Conservation (phyloP, 2,797 vertebrate species). For the Phalanger gymnotis region DNA sequence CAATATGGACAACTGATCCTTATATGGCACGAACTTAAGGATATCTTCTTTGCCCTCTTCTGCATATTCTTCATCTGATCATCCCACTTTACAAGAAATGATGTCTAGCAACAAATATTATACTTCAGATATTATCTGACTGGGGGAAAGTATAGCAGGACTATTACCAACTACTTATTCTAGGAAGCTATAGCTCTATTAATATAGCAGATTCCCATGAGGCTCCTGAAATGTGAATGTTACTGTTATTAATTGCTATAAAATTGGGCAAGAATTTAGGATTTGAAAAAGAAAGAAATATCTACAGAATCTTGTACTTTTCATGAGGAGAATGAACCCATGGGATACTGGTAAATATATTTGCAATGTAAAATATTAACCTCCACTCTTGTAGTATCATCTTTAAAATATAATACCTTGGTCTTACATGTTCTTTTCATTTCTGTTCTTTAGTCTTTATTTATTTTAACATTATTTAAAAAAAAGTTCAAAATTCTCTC, state of each 20-base stretch:
- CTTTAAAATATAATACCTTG: constrained; percentile 45
- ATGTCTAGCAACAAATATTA: not conserved
- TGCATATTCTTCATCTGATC: not conserved
- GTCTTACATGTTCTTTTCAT: constrained; percentile 48
- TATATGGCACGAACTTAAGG: not conserved
- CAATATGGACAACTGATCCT: not conserved
- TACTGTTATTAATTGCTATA: not conserved
- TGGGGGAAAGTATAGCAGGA: not conserved
- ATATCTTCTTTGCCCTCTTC: not conserved
- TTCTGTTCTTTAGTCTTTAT: not conserved
- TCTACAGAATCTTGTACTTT: not conserved
- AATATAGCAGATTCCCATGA: not conserved
- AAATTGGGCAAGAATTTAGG: not conserved
- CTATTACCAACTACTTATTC: too few relatives aligned
- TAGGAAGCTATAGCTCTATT: not conserved
- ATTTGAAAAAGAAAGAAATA: constrained; percentile 9
- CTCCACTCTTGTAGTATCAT: not conserved
- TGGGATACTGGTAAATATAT: constrained; percentile 15
- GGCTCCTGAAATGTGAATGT: not conserved
- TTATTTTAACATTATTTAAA: not conserved
- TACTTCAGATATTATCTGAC: not conserved
- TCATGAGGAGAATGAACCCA: constrained; percentile 15
- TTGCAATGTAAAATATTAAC: not conserved
- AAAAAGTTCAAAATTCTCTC: not conserved
- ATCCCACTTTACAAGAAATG: not conserved